Percentiles rank a stretch among this genome's conserved stretches.
These are phyloP conservation scores for Mesoligia furuncula DNA, from an alignment of 2,888 invertebrate species.

Conservation along the genomic window DNA sequence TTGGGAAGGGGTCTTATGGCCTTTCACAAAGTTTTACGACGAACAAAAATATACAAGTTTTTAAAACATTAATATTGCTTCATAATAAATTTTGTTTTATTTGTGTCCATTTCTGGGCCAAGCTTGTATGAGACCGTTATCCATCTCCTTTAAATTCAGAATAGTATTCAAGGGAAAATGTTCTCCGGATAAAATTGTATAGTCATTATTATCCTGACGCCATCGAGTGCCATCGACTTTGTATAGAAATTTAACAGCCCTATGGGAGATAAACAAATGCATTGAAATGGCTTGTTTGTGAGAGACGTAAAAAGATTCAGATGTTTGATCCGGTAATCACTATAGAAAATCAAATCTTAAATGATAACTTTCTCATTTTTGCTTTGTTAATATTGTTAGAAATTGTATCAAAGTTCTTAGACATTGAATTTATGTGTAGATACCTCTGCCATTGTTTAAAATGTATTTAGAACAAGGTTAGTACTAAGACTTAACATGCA, in stretches of 20 bases:
- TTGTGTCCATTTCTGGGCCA: background rate
- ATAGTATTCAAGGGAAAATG: background rate
- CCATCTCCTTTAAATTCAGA: background rate
- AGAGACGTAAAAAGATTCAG: background rate
- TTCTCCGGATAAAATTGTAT: background rate
- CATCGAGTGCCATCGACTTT: background rate
- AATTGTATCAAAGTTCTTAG: background rate
- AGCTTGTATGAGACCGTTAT: background rate
- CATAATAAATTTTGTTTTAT: background rate
- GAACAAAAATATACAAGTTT: background rate
- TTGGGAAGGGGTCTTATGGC: background rate
- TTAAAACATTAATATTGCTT: background rate
- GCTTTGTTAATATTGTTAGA: background rate
- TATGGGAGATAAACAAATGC: background rate
- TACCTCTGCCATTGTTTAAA: constrained; percentile 29
- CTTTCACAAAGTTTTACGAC: background rate
- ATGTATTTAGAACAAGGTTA: constrained; percentile 52
- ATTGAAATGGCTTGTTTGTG: background rate
- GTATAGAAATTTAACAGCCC: background rate
- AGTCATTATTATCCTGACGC: background rate
- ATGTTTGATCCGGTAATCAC: background rate
- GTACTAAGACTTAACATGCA: constrained; percentile 17
- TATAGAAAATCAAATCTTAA: background rate
- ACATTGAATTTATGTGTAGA: background rate
- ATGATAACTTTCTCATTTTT: background rate